Conservation (phyloP, 1,140 invertebrate species). For the Gryllus bimaculatus region DNA sequence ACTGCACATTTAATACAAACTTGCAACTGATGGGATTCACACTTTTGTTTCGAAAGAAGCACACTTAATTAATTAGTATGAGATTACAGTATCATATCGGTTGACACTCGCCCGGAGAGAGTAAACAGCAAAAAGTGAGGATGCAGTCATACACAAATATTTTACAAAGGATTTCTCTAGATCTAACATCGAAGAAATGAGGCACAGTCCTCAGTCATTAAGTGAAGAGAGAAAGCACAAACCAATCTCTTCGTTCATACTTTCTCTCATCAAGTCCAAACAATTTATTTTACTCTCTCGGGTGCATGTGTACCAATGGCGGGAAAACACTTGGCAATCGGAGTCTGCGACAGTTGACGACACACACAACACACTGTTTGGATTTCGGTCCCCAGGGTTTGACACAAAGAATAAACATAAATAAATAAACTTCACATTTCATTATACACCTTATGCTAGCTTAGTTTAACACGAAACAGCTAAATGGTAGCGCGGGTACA, state of each 20-base stretch:
- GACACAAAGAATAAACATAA: background rate
- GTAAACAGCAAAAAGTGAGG: no score
- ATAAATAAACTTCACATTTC: background rate
- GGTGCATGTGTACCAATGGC: background rate
- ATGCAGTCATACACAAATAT: no score
- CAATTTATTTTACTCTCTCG: no score
- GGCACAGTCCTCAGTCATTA: background rate
- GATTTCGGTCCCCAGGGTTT: background rate
- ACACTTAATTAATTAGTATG: background rate
- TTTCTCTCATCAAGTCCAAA: no score
- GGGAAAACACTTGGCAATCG: background rate
- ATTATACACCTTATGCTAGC: background rate
- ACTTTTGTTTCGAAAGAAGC: background rate
- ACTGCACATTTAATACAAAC: constrained; percentile 1
- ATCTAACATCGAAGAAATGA: no score
- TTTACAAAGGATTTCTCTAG: no score
- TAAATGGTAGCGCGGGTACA: background rate
- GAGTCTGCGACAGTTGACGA: background rate
- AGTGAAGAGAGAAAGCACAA: background rate
- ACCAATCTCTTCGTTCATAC: background rate
- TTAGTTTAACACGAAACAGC: background rate
- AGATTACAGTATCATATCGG: background rate
- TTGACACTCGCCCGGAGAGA: no score
- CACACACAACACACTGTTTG: background rate
- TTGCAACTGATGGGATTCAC: background rate